Evolutionary conservation across 2,113 vertebrate species (phyloP), one percentile per base, ranked within the genome.

Genomic region (Urocolius indicus): DNA sequence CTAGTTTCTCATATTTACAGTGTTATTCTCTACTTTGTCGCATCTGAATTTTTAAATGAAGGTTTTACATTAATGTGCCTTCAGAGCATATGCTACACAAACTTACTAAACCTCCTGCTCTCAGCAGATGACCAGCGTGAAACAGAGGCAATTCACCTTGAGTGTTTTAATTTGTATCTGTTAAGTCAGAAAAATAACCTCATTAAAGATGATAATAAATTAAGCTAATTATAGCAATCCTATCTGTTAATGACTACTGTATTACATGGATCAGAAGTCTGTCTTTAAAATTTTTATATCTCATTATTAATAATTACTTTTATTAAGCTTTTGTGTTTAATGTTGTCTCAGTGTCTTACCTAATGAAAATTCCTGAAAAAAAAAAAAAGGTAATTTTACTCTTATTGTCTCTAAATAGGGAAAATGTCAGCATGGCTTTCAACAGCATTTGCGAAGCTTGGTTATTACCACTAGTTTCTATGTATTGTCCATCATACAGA

Each of bases 261-360:
- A 73, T 86, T 88, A 72, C 18, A 30, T 54, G 72, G 59, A 94
- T 95, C 72, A 91, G 68, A 91, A 75, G 26, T 12, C 57, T 92
- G 23, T 46, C n/a, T 82, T 86, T 63, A 74, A 76, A 51, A n/a
- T 52, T 23, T 67, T 86, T 57, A 11, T 86, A 16, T 78, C 23
- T 61, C 43, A n/a, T 87, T 77, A 73, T 73, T 93, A 89, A 62
- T 77, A 93, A 75, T 74, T 55, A 49, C 32, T 90, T 88, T 24
- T 81, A 8, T 69, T 82, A 87, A 84, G 24, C 11, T 73, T 85
- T 41, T 10, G n/a, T 79, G 67, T 79, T 81, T 59, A 41, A 65
- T 71, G 24, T 84, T 54, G 30, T 76, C 61, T 78, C 34, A 4
- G 38, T 65, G 27, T 71, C 54, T 91, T 55, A 89, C 67, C 65